Evolutionary conservation across 2,113 vertebrate genomes (phyloP).

Genomic region (Gulo gulo): DNA sequence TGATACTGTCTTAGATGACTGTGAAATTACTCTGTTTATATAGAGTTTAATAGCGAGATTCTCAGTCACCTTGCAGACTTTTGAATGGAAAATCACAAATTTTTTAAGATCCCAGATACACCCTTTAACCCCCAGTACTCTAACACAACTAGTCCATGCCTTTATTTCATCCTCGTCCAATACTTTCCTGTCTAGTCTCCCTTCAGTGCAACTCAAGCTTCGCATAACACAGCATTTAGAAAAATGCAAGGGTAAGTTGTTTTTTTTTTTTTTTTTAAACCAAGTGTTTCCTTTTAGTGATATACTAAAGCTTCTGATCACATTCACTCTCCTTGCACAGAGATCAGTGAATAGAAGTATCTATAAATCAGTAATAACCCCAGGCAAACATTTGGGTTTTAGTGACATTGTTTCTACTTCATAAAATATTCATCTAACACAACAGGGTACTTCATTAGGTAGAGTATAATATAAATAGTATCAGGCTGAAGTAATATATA

Average conservation of each 20-base stretch:
- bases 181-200: neutral
- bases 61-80: neutral
- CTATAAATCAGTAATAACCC: neutral
- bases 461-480: constrained; percentile 9
- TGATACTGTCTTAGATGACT: neutral
- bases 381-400: neutral
- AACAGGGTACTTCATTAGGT: neutral
- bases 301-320: neutral
- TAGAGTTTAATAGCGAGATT: neutral
- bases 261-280: neutral
- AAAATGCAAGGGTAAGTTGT: neutral
- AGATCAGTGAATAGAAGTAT: neutral
- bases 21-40: neutral
- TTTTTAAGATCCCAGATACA: neutral
- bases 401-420: constrained; percentile 13
- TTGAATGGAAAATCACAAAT: neutral
- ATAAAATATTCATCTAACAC: constrained; percentile 2
- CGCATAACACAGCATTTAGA: neutral
- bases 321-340: neutral
- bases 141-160: neutral
- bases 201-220: neutral
- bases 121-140: neutral
- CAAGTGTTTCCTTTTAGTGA: neutral
- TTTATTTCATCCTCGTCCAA: neutral
- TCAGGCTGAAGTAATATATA: neutral